Evolutionary conservation across 2,113 vertebrate species (phyloP).

Genomic region (Vombatus ursinus): DNA sequence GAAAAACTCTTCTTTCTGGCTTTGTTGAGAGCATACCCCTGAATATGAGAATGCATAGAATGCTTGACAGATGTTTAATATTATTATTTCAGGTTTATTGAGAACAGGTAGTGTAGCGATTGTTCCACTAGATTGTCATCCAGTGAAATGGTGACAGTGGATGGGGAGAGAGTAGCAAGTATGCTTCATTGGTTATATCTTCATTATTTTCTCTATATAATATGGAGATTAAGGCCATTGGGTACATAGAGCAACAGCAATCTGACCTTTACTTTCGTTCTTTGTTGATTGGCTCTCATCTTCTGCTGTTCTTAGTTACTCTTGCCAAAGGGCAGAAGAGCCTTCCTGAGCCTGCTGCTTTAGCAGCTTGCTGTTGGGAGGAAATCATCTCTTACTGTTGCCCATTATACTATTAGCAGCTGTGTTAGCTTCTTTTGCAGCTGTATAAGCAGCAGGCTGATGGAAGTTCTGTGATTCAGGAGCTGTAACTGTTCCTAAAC

Average conservation of each 20-base stretch:
- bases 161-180: neutral
- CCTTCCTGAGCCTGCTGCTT: neutral
- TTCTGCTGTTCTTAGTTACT: neutral
- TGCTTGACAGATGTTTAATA: slow-evolving; percentile 9
- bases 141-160: neutral
- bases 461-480: neutral
- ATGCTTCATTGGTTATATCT: neutral
- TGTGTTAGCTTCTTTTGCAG: neutral
- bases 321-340: neutral
- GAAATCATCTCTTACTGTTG: neutral
- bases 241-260: neutral
- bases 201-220: neutral
- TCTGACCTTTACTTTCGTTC: neutral
- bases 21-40: neutral
- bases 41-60: neutral
- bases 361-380: neutral
- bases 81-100: slow-evolving; percentile 33
- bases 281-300: neutral
- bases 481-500: neutral
- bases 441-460: neutral
- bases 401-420: neutral
- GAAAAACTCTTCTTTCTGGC: neutral
- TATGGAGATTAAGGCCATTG: neutral
- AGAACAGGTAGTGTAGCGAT: neutral
- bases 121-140: neutral